Base-by-base conservation (phyloP, 1,140 invertebrate genomes). In the Drosophila teissieri region DNA sequence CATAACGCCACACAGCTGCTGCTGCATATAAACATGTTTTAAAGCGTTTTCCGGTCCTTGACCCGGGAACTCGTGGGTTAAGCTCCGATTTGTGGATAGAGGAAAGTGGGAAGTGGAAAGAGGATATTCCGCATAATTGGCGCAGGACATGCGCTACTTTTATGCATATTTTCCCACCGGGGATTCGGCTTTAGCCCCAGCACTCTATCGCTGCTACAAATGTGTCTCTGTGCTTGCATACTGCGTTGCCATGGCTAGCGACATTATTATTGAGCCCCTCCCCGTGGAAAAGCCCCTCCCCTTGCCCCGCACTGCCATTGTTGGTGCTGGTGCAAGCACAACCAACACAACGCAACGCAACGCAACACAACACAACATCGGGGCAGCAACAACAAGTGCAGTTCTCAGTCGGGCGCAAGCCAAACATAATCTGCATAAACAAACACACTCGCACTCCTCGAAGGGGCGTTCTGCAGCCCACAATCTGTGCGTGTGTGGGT, bases 361-460 rank as follows among this genome's bases (percentile, higher is more conserved):
- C 42, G n/a, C n/a, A n/a, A 19, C 19, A 19, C 64, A 68, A 49
- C 44, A 24, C 31, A 27, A 45, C 42, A 19, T 3, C 17, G 17
- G 17, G 11, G 15, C 46, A n/a, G 10, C 31, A 14, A 36, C 62
- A 68, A 46, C 62, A 69, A 70, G 64, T 57, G 68, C 68, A 45
- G 22, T 44, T 39, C 60, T n/a, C 17, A 45, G 31, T 34, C 42
- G 15, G 24, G 51, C 42, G 19, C 22, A 53, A 54, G 64, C 64
- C 49, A 75, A 75, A 64, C 51, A 74, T 65, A 75, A 74, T 57
- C 58, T 75, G 53, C 73, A 75, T 64, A 75, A 74, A 65, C 75
- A 83, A 74, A 75, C 80, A 64, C 67, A 65, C 54, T 42, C 31
- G 51, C n/a, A 19, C 8, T n/a, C 11, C 2, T 36, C 24, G 31